Conservation (phyloP, 2,113 vertebrate genomes). For the Suricata suricatta region DNA sequence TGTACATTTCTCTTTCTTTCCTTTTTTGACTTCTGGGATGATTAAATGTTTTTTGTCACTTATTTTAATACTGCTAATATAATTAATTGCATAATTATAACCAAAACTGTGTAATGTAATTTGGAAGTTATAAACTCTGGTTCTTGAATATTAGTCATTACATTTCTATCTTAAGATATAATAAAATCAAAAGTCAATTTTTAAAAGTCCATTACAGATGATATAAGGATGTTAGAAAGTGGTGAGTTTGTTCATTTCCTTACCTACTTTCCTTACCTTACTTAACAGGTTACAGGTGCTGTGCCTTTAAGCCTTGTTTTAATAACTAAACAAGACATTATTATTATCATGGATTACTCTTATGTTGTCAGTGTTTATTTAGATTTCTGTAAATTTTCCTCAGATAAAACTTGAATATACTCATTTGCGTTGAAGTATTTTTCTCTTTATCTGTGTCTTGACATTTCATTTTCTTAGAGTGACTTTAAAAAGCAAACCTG, state of each 20-base stretch:
- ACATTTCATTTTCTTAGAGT: not conserved
- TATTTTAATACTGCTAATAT: not conserved
- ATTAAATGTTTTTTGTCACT: not conserved
- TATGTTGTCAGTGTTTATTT: not conserved
- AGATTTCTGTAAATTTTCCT: not conserved
- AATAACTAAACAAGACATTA: not conserved
- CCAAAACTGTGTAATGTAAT: not conserved
- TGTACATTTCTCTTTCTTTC: not conserved
- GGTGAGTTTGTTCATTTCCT: not conserved
- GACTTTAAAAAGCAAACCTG: not conserved
- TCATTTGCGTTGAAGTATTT: not conserved
- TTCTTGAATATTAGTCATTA: not conserved
- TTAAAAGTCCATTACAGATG: not conserved
- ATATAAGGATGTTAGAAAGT: not conserved
- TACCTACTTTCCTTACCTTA: not conserved
- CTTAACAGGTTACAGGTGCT: not conserved
- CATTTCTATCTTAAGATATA: not conserved
- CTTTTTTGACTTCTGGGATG: not conserved
- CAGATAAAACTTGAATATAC: not conserved
- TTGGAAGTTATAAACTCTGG: not conserved
- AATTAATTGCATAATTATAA: not conserved
- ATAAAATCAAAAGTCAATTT: not conserved
- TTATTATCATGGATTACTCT: not conserved
- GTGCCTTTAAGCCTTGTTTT: not conserved
- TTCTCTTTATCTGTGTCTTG: not conserved